phyloP scores from a whole-genome alignment of 2,888 invertebrate genomes.

The Melinopterus prodromus region DNA sequence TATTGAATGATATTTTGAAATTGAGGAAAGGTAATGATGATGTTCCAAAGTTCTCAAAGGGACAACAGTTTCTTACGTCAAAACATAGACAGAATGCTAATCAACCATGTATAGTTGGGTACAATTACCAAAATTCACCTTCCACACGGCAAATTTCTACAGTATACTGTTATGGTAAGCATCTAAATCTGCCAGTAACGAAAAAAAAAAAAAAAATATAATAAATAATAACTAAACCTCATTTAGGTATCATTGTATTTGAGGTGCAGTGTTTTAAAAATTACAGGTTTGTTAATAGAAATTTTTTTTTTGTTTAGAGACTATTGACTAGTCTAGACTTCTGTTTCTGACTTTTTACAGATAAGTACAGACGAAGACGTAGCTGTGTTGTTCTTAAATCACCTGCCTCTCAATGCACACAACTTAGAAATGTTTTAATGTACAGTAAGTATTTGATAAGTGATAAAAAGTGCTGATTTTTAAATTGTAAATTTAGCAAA shows the following conservation, averaged over 20 bases:
- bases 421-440: constrained; percentile 8
- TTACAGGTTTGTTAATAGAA: too few species aligned
- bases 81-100: constrained; percentile 29
- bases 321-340: too few species aligned
- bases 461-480: neutral
- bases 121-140: constrained; percentile 11
- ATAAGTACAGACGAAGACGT: neutral
- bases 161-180: constrained; percentile 34
- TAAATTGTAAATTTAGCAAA: neutral
- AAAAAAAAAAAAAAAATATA: too few species aligned
- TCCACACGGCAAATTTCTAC: constrained; percentile 22
- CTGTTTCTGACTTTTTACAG: neutral
- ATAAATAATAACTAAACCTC: too few species aligned
- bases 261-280: too few species aligned
- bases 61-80: constrained; percentile 27
- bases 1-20: constrained; percentile 48
- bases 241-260: neutral
- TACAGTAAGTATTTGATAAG: constrained; percentile 8
- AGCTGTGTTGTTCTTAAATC: neutral
- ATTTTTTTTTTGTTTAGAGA: too few species aligned
- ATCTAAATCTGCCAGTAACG: neutral
- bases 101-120: constrained; percentile 31
- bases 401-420: neutral
- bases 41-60: constrained; percentile 10
- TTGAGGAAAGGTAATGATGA: constrained; percentile 42